A percentile compares a stretch with the other conserved stretches of the same genome.
These are phyloP conservation scores for Synaphobranchus kaupii DNA, from an alignment of 2,797 vertebrate species.

Conservation along the genomic window DNA sequence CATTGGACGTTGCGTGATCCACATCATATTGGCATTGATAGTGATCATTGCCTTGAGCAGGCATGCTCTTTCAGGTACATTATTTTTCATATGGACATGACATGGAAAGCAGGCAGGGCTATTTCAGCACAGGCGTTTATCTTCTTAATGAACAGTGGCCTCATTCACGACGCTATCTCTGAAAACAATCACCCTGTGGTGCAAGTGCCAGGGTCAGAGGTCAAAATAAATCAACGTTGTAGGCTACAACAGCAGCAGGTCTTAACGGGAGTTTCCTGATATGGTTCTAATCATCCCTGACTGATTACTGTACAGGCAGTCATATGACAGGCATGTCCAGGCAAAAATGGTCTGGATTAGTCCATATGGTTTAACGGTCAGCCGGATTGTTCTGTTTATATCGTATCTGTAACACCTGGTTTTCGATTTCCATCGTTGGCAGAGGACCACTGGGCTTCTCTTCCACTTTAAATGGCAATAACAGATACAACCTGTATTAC, in stretches of 20 bases:
- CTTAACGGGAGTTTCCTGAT: conserved; percentile 16
- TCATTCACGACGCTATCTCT: background rate
- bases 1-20: background rate
- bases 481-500: background rate
- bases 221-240: background rate
- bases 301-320: background rate
- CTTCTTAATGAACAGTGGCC: background rate
- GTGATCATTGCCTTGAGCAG: background rate
- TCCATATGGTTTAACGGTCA: background rate
- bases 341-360: background rate
- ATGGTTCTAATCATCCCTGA: background rate
- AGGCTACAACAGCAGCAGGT: conserved; percentile 1
- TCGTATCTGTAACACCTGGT: background rate
- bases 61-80: background rate
- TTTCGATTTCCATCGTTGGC: background rate
- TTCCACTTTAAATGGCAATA: background rate
- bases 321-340: background rate
- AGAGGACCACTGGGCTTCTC: background rate
- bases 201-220: background rate
- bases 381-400: background rate
- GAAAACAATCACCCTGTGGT: background rate
- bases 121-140: background rate
- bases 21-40: background rate
- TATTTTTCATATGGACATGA: background rate
- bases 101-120: background rate